phyloP scores from a whole-genome alignment of 2,888 invertebrate genomes.

The Spodoptera picta region DNA sequence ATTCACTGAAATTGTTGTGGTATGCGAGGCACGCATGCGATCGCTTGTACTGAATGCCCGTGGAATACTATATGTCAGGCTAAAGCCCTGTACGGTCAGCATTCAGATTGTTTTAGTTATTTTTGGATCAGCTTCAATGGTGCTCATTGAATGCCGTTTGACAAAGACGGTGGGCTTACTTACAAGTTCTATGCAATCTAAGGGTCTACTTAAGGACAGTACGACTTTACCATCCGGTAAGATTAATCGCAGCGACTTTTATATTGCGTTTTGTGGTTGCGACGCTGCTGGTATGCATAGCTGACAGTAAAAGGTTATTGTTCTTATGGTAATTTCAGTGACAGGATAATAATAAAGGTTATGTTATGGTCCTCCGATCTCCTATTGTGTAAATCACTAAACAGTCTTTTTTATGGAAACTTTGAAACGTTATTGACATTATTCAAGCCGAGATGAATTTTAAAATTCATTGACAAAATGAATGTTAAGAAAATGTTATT shows the following conservation, averaged over 20 bases:
- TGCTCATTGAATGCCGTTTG: slow-evolving; percentile 49
- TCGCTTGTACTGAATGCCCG: slow-evolving; percentile 73
- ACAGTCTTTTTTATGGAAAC: slow-evolving; percentile 8
- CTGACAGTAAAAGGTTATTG: slow-evolving; percentile 22
- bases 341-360: slow-evolving; percentile 18
- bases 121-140: slow-evolving; percentile 69
- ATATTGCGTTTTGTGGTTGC: slow-evolving; percentile 13
- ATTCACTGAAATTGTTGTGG: slow-evolving; percentile 69
- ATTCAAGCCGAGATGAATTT: too few species aligned
- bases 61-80: slow-evolving; percentile 76
- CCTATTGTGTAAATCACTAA: slow-evolving; percentile 9
- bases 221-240: slow-evolving; percentile 18
- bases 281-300: slow-evolving; percentile 1
- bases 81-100: slow-evolving; percentile 75
- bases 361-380: slow-evolving; percentile 9
- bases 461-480: too few species aligned
- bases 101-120: slow-evolving; percentile 79
- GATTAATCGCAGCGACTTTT: slow-evolving; percentile 17
- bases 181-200: slow-evolving; percentile 24
- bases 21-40: slow-evolving; percentile 77
- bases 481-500: too few species aligned
- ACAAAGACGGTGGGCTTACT: slow-evolving; percentile 42
- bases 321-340: slow-evolving; percentile 32
- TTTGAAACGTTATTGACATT: not conserved
- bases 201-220: slow-evolving; percentile 12